These are phyloP conservation scores for Lucinisca nassula DNA, from an alignment of 2,888 invertebrate genomes.

Conservation along the genomic window DNA sequence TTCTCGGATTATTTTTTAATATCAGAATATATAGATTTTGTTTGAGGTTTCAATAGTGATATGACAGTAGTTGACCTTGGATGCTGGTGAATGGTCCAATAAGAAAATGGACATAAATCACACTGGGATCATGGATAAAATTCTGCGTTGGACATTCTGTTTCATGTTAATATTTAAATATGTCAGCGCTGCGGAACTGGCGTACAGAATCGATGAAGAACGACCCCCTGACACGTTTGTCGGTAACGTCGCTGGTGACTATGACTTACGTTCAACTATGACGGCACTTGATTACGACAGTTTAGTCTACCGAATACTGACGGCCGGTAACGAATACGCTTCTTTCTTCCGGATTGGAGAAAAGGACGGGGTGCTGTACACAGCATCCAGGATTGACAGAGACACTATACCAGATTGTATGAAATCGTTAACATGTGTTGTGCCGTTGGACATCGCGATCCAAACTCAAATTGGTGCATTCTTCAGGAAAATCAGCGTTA, in stretches of 20 bases:
- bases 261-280: conserved; percentile 71
- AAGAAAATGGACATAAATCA: too few species aligned
- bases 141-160: neutral
- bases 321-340: conserved; percentile 70
- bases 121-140: neutral
- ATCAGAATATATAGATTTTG: too few species aligned
- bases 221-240: conserved; percentile 62
- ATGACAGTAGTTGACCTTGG: too few species aligned
- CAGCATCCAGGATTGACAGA: conserved; percentile 67
- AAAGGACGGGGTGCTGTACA: conserved; percentile 70
- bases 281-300: conserved; percentile 69
- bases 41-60: too few species aligned
- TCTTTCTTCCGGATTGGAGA: conserved; percentile 74
- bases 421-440: conserved; percentile 58
- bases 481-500: conserved; percentile 77
- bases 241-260: conserved; percentile 74
- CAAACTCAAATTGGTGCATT: conserved; percentile 74
- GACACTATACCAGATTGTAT: conserved; percentile 72
- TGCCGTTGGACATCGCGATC: conserved; percentile 76
- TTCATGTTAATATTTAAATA: neutral
- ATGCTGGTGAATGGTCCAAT: too few species aligned
- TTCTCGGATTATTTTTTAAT: neutral
- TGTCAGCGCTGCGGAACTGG: conserved; percentile 30
- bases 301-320: conserved; percentile 77
- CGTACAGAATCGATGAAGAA: conserved; percentile 72